Evolutionary conservation across 2,888 invertebrate genomes (phyloP).

Genomic region (Drosophila hamatofila): DNA sequence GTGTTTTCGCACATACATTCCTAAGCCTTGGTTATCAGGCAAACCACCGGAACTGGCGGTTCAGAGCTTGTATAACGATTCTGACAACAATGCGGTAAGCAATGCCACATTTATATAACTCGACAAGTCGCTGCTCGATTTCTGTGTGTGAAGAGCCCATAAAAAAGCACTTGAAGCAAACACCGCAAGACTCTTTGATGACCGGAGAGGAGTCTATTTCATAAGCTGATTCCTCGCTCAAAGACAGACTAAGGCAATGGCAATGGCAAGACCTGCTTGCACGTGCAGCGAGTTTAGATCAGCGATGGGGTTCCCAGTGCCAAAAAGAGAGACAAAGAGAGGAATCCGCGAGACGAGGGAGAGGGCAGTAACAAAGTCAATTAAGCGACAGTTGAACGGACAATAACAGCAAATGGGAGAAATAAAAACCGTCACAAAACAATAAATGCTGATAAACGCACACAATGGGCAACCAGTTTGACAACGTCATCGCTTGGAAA

Average conservation of each 20-base stretch:
- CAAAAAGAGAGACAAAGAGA: neutral
- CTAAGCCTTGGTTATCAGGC: slow-evolving; percentile 10
- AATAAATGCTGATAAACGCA: slow-evolving; percentile 75
- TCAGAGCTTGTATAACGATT: slow-evolving; percentile 3
- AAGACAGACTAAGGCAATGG: slow-evolving; percentile 10
- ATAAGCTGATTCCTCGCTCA: slow-evolving; percentile 15
- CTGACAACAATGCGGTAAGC: slow-evolving; percentile 12
- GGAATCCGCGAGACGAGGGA: neutral
- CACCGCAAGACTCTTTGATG: slow-evolving; percentile 41
- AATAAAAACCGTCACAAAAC: slow-evolving; percentile 68
- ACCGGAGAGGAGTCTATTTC: slow-evolving; percentile 30
- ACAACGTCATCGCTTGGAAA: slow-evolving; percentile 70
- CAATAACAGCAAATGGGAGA: slow-evolving; percentile 54
- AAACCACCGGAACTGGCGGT: slow-evolving; percentile 10
- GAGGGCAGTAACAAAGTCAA: slow-evolving; percentile 66
- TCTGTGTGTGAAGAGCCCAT: slow-evolving; percentile 41
- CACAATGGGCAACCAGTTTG: slow-evolving; percentile 65
- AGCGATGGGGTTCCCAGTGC: slow-evolving; percentile 38
- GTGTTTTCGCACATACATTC: slow-evolving; percentile 3
- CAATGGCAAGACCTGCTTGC: slow-evolving; percentile 10
- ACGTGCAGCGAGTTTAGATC: slow-evolving; percentile 40
- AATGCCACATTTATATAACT: slow-evolving; percentile 24
- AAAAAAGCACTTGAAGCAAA: slow-evolving; percentile 50
- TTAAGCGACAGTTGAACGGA: slow-evolving; percentile 75
- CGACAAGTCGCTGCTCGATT: slow-evolving; percentile 20